Base-by-base conservation (phyloP, 2,113 vertebrate species). In the Pitta sordida region DNA sequence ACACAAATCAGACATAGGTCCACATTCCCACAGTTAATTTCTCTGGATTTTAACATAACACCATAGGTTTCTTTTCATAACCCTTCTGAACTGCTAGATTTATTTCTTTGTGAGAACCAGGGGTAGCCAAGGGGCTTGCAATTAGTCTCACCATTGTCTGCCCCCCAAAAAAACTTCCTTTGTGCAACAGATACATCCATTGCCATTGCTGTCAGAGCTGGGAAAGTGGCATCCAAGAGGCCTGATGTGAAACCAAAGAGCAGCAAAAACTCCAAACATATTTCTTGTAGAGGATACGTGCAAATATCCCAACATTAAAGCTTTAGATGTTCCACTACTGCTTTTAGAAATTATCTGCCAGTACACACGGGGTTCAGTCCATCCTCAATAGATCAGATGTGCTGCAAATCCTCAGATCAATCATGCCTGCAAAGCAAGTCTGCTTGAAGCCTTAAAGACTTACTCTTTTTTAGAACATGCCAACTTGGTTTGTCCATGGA, bases 1-100 rank as follows among this genome's bases (percentile, higher is more conserved):
- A 36, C 3, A 2, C 39, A 83, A 48, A 68, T 15, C 27, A 75
- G 48, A 44, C 60, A 60, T 2, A 1, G 0, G 0, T 37, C 48
- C 77, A 49, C 44, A 53, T 73, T 37, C 65, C 92, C 65, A 53
- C 68, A 68, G 52, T 41, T 78, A 56, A 44, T 71, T 92, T 78
- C 22, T 41, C 52, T 68, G 68, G 24, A 68, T 55, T 89, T 90
- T 79, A 84, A 91, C 67, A 60, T 29, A 78, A 52, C 56, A 27
- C 32, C 21, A 10, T 4, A 32, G 11, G 30, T 71, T 85, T 67
- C 70, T 69, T 94, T 74, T 48, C 65, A 79, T 24, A n/a, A 60
- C 26, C 12, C 34, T 86, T 83, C 26, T 55, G n/a, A 84, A 78
- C 2, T 6, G 29, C n/a, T 21, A 34, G 29, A 11, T 44, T 36